Evolutionary conservation across 2,888 invertebrate species (phyloP), one percentile per base, ranked within the genome.

Genomic region (Rotaria socialis): DNA sequence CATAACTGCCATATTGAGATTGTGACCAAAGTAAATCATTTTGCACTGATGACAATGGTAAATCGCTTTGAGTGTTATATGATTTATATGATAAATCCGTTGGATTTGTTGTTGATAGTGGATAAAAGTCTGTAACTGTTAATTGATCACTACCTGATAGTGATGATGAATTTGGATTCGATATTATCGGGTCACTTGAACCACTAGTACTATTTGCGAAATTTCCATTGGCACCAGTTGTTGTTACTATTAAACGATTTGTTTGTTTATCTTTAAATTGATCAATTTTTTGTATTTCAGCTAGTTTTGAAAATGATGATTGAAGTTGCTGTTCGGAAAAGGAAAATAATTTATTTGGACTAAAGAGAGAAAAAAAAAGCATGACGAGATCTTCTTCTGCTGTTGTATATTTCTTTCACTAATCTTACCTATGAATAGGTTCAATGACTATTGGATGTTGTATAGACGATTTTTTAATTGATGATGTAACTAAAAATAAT

Each of bases 121-220:
- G 75, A 80, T 80, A 47, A 47, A 80, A 80, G 47, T 80, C 80
- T 11, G 80, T 80, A n/a, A 47, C 80, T 47, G 80, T 80, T 80
- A 80, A 47, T 47, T 80, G 80, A n/a, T 80, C 80, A 47, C 47
- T 47, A 22, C 19, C 47, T 11, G 47, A 80, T 80, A 47, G 35
- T 47, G 80, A 80, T 47, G 47, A 75, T 75, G 75, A 75, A 75
- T 75, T 75, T 43, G 41, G 22, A 75, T 75, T 75, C 6, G 67
- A 67, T 35, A 67, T 19, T 10, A 80, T 80, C 16, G 80, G 80
- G n/a, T 80, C 80, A 47, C 11, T 47, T 14, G 80, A 80, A 35
- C 35, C 67, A 16, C 16, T 67, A 0, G 43, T 22, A 47, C 27
- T 47, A 24, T 24, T 24, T 22, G 24, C 24, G n/a, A 19, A 41